Base-by-base conservation (phyloP, 2,797 vertebrate genomes). In the Pseudopleuronectes americanus region DNA sequence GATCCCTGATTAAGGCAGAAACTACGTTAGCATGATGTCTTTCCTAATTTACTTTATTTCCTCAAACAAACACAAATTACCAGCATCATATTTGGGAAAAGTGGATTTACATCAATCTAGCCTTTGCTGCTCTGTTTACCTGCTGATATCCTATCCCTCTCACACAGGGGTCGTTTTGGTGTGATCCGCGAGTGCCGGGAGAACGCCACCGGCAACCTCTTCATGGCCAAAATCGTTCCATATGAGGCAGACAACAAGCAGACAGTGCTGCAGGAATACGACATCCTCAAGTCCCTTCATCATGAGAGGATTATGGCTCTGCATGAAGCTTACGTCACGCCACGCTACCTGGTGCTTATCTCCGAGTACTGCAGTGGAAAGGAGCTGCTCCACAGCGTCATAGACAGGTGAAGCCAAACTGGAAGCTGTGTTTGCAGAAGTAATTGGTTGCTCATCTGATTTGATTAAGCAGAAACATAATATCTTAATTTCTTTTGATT, bases 251-350 rank as follows among this genome's bases (percentile, higher is more conserved):
- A 99, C 71, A 94, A 85, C 91, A 99, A 98, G 81, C 95, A 95
- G 76, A 81, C 70, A 0, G 96, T 97, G 70, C 94, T 99, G 58
- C 97, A 98, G 90, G 98, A 99, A 67, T 99, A 99, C 0, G 98
- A 99, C 87, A 96, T 99, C 83, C 95, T 99, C 23, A 98, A 98
- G 81, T 96, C 95, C 0, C 95, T 99, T 51, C 98, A 98, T 77
- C 97, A 99, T 0, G 96, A 98, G 61, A 94, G 95, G 81, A 94
- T 99, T 87, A 98, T 99, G 97, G 92, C 96, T 19, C 93, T 99
- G 57, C 98, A 99, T 0, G 98, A 99, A 81, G 98, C 98, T 0
- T 99, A 99, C 64, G 97, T 99, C 91, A 99, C 98, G 0, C 98
- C 98, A 0, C 96, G 97, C 52, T 99, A 99, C 90, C 94, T 99